These are phyloP conservation scores for Baccha elongata DNA, from an alignment of 2,888 invertebrate genomes.

Conservation along the genomic window DNA sequence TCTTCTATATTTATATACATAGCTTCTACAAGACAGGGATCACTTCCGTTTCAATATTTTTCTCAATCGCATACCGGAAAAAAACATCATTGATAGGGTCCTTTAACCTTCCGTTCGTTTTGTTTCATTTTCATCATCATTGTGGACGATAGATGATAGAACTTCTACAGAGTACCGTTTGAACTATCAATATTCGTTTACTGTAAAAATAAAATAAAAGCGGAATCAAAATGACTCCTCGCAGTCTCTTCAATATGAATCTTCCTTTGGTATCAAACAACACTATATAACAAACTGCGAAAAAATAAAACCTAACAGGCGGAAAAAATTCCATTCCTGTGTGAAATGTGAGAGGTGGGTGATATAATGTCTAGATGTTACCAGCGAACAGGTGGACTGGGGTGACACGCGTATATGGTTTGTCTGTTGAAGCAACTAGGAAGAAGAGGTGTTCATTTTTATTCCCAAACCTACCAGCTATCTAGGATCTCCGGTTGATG, in stretches of 20 bases:
- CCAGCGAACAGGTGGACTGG: neutral
- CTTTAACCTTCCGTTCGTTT: constrained; percentile 50
- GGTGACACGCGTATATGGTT: constrained; percentile 38
- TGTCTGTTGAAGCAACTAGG: neutral
- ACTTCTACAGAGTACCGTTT: constrained; percentile 44
- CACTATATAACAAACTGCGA: constrained; percentile 45
- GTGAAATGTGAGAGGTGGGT: constrained; percentile 57
- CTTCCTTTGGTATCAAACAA: constrained; percentile 24
- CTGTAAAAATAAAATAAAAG: constrained; percentile 21
- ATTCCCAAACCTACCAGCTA: constrained; percentile 66
- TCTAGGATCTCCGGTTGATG: constrained; percentile 66
- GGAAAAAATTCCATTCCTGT: constrained; percentile 65
- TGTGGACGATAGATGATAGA: constrained; percentile 58
- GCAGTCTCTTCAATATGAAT: neutral
- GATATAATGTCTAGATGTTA: neutral
- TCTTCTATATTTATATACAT: neutral
- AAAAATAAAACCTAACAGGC: constrained; percentile 65
- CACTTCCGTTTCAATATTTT: constrained; percentile 50
- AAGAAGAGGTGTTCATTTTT: constrained; percentile 58
- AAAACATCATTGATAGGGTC: constrained; percentile 58
- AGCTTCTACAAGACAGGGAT: constrained; percentile 24
- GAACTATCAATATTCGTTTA: constrained; percentile 65
- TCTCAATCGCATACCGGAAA: constrained; percentile 44
- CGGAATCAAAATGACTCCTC: constrained; percentile 28
- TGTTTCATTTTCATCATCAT: constrained; percentile 51